Percentiles rank a stretch among this genome's conserved stretches.
These are phyloP conservation scores for Takifugu ocellatus DNA, from an alignment of 2,797 vertebrate species.

Conservation along the genomic window DNA sequence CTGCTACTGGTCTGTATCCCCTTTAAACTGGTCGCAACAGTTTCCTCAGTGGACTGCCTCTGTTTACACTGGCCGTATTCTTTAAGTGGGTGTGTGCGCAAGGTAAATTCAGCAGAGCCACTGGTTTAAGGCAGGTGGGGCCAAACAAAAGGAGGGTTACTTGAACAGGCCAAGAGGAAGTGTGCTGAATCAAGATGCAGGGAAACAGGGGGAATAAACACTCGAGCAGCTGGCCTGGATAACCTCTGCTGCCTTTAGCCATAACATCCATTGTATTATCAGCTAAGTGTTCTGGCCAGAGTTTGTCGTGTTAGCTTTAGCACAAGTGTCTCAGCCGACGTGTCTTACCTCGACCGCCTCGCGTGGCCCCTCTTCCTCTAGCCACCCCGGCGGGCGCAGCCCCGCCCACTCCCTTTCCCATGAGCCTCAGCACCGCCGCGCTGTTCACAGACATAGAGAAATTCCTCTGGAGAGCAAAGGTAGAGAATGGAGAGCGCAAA, in stretches of 20 bases:
- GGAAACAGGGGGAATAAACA: conserved; percentile 51
- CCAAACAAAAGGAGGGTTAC: conserved; percentile 45
- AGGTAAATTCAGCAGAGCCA: conserved; percentile 22
- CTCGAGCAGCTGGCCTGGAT: conserved; percentile 41
- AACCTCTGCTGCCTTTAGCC: conserved; percentile 31
- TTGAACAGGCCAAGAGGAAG: conserved; percentile 56
- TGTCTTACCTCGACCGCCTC: conserved; percentile 86
- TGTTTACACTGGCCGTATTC: conserved; percentile 55
- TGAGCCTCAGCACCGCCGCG: conserved; percentile 90
- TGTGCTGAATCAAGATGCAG: conserved; percentile 54
- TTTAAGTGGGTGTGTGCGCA: conserved; percentile 27
- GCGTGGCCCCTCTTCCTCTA: conserved; percentile 82
- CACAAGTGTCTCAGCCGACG: conserved; percentile 11
- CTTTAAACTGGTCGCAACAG: too few species aligned
- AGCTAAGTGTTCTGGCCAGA: conserved; percentile 16
- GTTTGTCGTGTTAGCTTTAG: conserved; percentile 36
- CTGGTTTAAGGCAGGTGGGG: conserved; percentile 40
- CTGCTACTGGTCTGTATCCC: too few species aligned
- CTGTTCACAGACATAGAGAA: conserved; percentile 97
- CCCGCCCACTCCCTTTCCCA: conserved; percentile 85
- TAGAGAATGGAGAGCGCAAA: conserved; percentile 41
- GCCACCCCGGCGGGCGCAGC: conserved; percentile 76
- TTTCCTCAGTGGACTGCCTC: neutral
- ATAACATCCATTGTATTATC: conserved; percentile 24
- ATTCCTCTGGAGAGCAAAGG: conserved; percentile 75